Base-by-base conservation (phyloP, 2,888 invertebrate genomes). In the Pyrocoelia pectoralis region DNA sequence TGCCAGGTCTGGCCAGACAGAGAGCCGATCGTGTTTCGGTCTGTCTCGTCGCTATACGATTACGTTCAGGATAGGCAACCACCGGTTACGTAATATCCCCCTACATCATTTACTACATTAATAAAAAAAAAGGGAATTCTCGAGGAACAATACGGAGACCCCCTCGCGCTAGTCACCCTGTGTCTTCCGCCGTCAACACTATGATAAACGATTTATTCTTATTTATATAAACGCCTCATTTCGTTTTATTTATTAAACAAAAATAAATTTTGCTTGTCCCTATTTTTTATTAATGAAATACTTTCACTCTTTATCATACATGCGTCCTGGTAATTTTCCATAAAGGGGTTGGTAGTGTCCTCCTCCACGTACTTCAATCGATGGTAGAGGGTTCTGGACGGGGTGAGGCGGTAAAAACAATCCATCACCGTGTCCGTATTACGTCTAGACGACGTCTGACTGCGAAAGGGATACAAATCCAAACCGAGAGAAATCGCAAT, bases 11-110 rank as follows among this genome's bases (percentile, higher is more conserved):
- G 71, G 73, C 79, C 76, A 78, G 79, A 78, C 79, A 73, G 74
- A 74, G 70, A 72, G 10, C 76, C 79, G 79, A 79, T 52, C 68
- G 62, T 18, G 17, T 66, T 41, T 79, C 79, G 80, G 77, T 41
- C 65, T 71, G 76, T 75, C 77, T 76, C 78, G 78, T 72, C 41
- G n/a, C 56, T 15, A 48, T 48, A 65, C 70, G 69, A 68, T 67
- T 51, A 57, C 53, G 38, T 66, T 57, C 74, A 73, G 73, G 71
- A 72, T 75, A 74, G 74, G 75, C 77, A 73, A 76, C 76, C 73
- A 73, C 68, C 73, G 71, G 72, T 77, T 78, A 77, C 73, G 76
- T 76, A 77, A 78, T 76, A 73, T 74, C 73, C 74, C 72, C 67
- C 74, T 72, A 73, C 74, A 75, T 74, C 76, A 75, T 75, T 74